Conservation (phyloP, 2,797 vertebrate species). For the Parauchenoglanis ngamensis region DNA sequence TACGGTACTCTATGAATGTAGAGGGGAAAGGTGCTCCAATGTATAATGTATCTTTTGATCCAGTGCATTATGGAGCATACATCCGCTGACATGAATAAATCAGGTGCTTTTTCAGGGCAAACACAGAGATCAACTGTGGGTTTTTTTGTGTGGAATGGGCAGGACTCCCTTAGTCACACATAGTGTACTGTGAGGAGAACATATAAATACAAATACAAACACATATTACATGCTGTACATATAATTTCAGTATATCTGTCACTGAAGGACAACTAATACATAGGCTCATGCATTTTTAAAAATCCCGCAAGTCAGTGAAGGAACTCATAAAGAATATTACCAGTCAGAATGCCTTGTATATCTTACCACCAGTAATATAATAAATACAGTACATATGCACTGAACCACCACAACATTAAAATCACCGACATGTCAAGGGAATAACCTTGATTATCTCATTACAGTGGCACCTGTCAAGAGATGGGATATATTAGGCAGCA, state of each 20-base stretch:
- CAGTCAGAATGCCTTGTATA: neutral
- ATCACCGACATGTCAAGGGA: too few relatives aligned
- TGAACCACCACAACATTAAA: too few relatives aligned
- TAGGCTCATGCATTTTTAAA: slow-evolving; percentile 33
- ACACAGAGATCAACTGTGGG: slow-evolving; percentile 47
- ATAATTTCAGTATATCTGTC: neutral
- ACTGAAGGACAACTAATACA: slow-evolving; percentile 17
- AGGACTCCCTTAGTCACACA: neutral
- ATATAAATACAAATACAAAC: slow-evolving; percentile 7
- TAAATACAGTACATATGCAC: neutral
- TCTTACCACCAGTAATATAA: neutral
- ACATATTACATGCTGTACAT: slow-evolving; percentile 12
- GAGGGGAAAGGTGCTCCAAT: neutral
- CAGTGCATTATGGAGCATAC: slow-evolving; percentile 64
- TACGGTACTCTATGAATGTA: neutral
- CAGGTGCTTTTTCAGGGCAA: slow-evolving; percentile 43
- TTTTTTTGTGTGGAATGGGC: slow-evolving; percentile 44
- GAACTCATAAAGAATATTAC: neutral
- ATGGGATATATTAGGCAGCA: too few relatives aligned
- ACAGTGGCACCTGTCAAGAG: too few relatives aligned
- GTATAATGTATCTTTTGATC: slow-evolving; percentile 16
- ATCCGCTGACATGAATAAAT: slow-evolving; percentile 61
- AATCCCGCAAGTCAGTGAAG: slow-evolving; percentile 7
- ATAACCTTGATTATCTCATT: too few relatives aligned
- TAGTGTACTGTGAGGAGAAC: slow-evolving; percentile 51